These are phyloP conservation scores for Cheiracanthium punctorium DNA, from an alignment of 2,888 invertebrate species.

Conservation along the genomic window DNA sequence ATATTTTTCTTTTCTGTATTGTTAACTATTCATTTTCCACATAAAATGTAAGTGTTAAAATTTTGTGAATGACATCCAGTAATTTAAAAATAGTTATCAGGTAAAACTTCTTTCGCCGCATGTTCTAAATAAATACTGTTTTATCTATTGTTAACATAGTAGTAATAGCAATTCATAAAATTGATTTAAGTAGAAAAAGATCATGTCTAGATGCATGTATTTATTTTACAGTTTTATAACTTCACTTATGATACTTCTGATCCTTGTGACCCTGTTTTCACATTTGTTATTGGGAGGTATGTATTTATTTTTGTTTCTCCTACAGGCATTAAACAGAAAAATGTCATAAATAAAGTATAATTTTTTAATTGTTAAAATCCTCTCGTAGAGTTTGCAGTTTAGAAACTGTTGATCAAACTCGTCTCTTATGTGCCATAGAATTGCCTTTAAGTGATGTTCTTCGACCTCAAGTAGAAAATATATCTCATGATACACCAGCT, in stretches of 20 bases:
- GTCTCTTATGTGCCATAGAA: conserved; percentile 65
- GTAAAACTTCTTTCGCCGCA: no score
- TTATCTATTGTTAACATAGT: no score
- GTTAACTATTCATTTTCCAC: no score
- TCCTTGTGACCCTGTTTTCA: conserved; percentile 63
- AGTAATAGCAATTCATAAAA: no score
- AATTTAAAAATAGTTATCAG: no score
- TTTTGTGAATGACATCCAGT: no score
- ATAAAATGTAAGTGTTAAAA: no score
- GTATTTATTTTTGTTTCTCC: conserved; percentile 7
- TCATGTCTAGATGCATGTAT: no score
- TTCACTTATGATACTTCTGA: conserved; percentile 63
- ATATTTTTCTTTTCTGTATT: no score
- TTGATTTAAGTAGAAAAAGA: no score
- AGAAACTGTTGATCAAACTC: conserved; percentile 68
- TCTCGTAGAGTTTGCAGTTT: conserved; percentile 62
- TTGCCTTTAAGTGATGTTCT: conserved; percentile 68
- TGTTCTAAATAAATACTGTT: no score
- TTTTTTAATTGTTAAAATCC: background rate
- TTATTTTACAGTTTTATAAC: conserved; percentile 61
- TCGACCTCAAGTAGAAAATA: conserved; percentile 62
- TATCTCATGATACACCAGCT: conserved; percentile 48
- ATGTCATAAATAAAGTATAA: background rate
- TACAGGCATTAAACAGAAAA: background rate
- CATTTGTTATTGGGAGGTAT: conserved; percentile 65